Evolutionary conservation across 2,888 invertebrate genomes (phyloP), one percentile per base, ranked within the genome.

Genomic region (Callimorpha dominula): DNA sequence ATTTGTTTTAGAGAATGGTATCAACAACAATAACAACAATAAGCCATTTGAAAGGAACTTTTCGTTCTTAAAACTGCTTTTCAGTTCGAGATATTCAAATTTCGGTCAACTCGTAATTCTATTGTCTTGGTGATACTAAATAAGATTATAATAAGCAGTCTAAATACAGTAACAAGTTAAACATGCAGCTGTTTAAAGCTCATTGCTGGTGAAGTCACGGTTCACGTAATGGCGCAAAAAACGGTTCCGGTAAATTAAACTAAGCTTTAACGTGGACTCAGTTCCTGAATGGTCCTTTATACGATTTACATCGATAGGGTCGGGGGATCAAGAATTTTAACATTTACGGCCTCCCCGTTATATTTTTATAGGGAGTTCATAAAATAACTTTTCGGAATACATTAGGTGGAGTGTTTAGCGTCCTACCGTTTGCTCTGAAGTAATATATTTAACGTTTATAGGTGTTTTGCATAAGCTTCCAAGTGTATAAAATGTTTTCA

Each of bases 341-440:
- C 91, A 91, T 93, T 94, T 92, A 94, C 90, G 90, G 89, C 81
- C 83, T 76, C 80, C 81, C 89, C 88, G 90, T 94, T 92, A 93
- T 92, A 92, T 93, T 95, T 95, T 95, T 94, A 94, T 93, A 90
- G 93, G 90, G 88, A 89, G 89, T 90, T 90, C 92, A 91, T 94
- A 92, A 94, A 94, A 92, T 92, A 93, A 93, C 92, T 93, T 94
- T 90, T 83, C 85, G 83, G 90, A 92, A 93, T 93, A 94, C 91
- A 94, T 94, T 92, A 93, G 89, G 87, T 87, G 62, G 87, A 88
- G 81, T 90, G 85, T 90, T 91, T 90, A 87, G 89, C 87, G 81
- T 83, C 82, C 82, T 85, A 84, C 88, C 91, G 91, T 89, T 91
- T 90, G 88, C 89, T 90, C 87, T 86, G 82, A 77, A 87, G 89